phyloP scores from a whole-genome alignment of 2,888 invertebrate genomes.

The Coelogynopora nodosa region DNA sequence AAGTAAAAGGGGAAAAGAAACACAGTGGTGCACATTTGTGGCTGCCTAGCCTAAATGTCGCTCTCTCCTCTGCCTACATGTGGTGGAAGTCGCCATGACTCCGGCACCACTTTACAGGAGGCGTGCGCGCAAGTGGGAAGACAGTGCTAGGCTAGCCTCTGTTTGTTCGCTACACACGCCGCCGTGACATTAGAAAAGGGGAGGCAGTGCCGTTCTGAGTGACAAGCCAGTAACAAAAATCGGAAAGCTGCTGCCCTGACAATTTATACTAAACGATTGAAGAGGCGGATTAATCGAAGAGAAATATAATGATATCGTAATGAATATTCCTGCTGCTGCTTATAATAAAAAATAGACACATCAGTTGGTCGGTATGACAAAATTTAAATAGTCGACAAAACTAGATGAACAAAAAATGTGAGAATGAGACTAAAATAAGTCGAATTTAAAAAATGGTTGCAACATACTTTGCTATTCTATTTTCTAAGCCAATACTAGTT shows the following conservation, averaged over 20 bases:
- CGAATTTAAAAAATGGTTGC: too few species aligned
- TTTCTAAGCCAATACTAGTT: too few species aligned
- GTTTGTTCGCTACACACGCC: background rate
- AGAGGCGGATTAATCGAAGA: too few species aligned
- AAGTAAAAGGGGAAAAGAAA: background rate
- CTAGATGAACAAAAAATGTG: too few species aligned
- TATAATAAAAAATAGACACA: too few species aligned
- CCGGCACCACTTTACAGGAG: conserved; percentile 8
- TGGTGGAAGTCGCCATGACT: conserved; percentile 2
- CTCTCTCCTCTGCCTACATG: background rate
- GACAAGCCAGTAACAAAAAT: background rate
- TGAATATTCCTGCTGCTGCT: too few species aligned
- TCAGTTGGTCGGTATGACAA: too few species aligned
- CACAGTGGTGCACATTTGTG: background rate
- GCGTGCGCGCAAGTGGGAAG: background rate
- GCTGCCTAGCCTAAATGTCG: background rate
- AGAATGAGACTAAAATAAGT: too few species aligned
- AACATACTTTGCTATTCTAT: too few species aligned
- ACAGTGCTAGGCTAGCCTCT: background rate
- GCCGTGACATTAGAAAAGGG: background rate
- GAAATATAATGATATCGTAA: too few species aligned
- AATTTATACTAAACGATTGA: background rate
- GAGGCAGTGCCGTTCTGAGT: background rate
- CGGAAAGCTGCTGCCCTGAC: background rate
- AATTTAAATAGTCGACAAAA: too few species aligned